These are phyloP conservation scores for Pan paniscus DNA, from an alignment of 2,113 vertebrate genomes.

Conservation along the genomic window DNA sequence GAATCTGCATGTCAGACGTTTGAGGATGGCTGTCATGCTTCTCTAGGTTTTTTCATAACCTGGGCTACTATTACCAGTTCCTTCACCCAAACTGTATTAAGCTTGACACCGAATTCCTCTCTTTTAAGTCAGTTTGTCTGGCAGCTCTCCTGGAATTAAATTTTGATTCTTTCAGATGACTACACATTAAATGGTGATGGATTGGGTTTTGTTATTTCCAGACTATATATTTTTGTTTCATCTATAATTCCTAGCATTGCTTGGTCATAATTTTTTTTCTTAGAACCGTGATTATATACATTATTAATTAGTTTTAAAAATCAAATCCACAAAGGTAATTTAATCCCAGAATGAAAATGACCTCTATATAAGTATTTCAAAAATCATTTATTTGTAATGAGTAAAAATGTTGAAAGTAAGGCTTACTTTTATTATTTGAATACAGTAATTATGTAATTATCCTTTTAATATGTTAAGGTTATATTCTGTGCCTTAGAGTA, in stretches of 20 bases:
- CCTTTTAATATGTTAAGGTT: not conserved
- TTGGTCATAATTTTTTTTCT: not conserved
- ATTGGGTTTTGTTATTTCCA: not conserved
- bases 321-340: not conserved
- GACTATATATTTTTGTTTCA: not conserved
- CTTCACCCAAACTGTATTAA: not conserved
- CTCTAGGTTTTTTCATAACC: not conserved
- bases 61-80: not conserved
- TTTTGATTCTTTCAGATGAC: not conserved
- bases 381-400: not conserved
- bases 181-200: not conserved
- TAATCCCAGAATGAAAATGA: conserved; percentile 14
- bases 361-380: not conserved
- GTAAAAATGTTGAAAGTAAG: not conserved
- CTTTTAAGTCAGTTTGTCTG: not conserved
- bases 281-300: not conserved
- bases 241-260: not conserved
- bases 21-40: not conserved
- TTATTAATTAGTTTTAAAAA: not conserved
- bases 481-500: not conserved
- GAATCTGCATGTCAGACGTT: not conserved
- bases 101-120: not conserved
- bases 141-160: not conserved
- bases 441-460: not conserved
- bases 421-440: not conserved